These are phyloP conservation scores for Pristionchus mayeri DNA, from an alignment of 2,888 invertebrate species.

Conservation along the genomic window DNA sequence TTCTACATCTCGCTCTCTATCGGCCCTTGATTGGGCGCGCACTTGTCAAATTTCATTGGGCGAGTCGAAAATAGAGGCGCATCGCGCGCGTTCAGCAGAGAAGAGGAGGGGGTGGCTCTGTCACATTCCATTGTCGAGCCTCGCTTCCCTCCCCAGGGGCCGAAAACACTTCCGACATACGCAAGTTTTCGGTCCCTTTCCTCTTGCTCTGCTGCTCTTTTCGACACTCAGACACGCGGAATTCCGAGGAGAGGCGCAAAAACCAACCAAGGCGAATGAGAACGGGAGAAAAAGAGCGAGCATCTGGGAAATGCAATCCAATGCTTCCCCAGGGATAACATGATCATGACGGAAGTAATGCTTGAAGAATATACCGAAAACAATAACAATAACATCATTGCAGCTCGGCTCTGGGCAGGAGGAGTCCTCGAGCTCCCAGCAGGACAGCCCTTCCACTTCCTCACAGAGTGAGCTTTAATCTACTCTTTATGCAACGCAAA, in stretches of 20 bases:
- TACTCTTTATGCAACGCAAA: neutral
- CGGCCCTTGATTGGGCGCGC: too few species aligned
- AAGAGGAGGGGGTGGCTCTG: neutral
- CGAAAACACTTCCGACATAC: neutral
- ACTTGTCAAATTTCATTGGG: neutral
- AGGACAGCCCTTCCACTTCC: neutral
- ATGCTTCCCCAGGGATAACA: neutral
- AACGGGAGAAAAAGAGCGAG: neutral
- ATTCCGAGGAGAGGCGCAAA: too few species aligned
- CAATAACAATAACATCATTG: neutral
- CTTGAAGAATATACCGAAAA: neutral
- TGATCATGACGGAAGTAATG: neutral
- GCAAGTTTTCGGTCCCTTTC: neutral
- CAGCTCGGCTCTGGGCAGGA: neutral
- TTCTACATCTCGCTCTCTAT: too few species aligned
- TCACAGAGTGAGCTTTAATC: constrained; percentile 10
- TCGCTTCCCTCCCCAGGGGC: neutral
- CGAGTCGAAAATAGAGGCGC: neutral
- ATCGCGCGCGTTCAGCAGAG: neutral
- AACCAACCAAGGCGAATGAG: too few species aligned
- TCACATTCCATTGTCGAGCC: constrained; percentile 2
- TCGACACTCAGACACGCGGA: too few species aligned
- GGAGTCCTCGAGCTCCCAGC: neutral
- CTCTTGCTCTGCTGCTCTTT: too few species aligned
- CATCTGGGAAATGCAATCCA: neutral